Base-by-base conservation (phyloP, 2,888 invertebrate genomes). In the Dascillus cervinus region DNA sequence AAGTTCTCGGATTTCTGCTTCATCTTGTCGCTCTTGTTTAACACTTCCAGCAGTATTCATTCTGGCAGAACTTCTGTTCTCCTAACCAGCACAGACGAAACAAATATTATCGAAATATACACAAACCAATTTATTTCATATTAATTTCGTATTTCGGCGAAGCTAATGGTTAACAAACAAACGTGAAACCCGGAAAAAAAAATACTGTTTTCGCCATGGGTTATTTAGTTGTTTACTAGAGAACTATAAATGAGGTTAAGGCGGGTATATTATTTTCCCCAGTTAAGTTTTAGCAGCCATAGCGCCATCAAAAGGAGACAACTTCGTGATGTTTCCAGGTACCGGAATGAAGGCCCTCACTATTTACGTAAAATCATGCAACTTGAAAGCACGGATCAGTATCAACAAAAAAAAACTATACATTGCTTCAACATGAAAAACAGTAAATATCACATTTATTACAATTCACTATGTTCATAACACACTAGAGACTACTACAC, bases 1-100 rank as follows among this genome's bases (percentile, higher is more conserved):
- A 69, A 89, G 60, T 65, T 84, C 87, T 56, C 79, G 72, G 58
- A 89, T 89, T 70, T 90, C 89, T 49, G 85, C 84, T 63, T 89
- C 89, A 71, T 89, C 87, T 43, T 79, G 79, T 62, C 77, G 71
- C 66, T 84, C 84, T 49, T 79, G 75, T 63, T 83, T 83, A 43
- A 83, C 76, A n/a, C n/a, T n/a, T n/a, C n/a, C n/a, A 21, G 30
- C 23, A 22, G 29, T 25, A 15, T 11, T 30, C 39, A 39, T 39
- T 10, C 10, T 31, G 15, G 3, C 5, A 6, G 17, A 17, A 4
- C 8, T 17, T 6, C 17, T 17, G 4, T 4, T 6, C 17, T 4
- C 17, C 8, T 17, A 8, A 17, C 17, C 17, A 8, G 8, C 17
- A 17, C 17, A 6, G 8, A n/a, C n/a, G n/a, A n/a, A n/a, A n/a